phyloP scores from a whole-genome alignment of 1,140 invertebrate species.

The Latrodectus geometricus region DNA sequence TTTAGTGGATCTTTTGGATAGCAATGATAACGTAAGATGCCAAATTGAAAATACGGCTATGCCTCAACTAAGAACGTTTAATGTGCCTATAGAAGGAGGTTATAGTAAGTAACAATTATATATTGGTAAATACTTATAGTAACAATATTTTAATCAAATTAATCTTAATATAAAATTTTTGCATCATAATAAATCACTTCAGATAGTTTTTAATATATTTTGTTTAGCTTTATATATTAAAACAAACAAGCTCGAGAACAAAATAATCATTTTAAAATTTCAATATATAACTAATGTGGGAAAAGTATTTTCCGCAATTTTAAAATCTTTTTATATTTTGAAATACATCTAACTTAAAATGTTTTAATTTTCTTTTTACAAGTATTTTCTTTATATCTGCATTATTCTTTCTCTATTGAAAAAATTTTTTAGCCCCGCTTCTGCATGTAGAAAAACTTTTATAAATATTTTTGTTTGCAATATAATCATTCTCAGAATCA shows the following conservation, averaged over 20 bases:
- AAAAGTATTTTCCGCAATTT: not conserved
- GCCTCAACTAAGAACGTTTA: slow-evolving; percentile 82
- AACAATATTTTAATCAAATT: not conserved
- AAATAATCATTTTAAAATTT: not conserved
- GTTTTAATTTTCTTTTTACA: not conserved
- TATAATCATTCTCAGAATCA: no score
- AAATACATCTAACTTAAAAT: not conserved
- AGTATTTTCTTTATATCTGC: no score
- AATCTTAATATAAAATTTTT: not conserved
- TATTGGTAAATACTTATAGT: not conserved
- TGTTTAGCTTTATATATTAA: no score
- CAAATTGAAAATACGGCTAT: slow-evolving; percentile 78
- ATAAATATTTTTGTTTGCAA: no score
- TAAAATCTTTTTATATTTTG: not conserved
- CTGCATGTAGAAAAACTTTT: no score
- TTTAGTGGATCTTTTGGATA: slow-evolving; percentile 68
- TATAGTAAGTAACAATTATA: slow-evolving; percentile 71
- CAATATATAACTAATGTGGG: not conserved
- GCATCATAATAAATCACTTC: no score
- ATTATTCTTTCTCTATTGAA: no score
- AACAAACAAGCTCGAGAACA: not conserved
- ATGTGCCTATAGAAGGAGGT: slow-evolving; percentile 85
- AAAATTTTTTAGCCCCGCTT: no score
- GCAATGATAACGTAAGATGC: slow-evolving; percentile 73
- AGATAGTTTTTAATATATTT: no score